Evolutionary conservation across 1,140 invertebrate genomes (phyloP).

Genomic region (Temnothorax curvispinosus): DNA sequence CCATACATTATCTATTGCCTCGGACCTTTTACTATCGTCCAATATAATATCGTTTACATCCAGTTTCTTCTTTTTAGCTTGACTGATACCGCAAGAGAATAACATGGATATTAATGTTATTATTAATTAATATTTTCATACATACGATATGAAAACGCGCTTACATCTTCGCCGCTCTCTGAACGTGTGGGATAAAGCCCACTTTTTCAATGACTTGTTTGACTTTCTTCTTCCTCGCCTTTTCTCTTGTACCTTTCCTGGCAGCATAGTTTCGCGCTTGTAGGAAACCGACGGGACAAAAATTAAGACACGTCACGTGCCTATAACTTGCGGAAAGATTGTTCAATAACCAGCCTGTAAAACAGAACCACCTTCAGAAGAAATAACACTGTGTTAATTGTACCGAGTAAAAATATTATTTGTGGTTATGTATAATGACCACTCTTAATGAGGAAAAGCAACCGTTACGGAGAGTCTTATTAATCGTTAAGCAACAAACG

Average conservation of each 20-base stretch:
- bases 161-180: conserved; percentile 84
- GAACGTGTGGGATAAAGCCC: conserved; percentile 88
- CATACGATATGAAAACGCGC: conserved; percentile 47
- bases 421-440: conserved; percentile 7
- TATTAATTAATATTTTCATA: conserved; percentile 46
- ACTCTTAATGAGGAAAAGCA: background rate
- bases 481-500: background rate
- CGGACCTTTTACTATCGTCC: background rate
- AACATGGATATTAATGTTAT: background rate
- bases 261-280: conserved; percentile 88
- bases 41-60: background rate
- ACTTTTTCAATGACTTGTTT: conserved; percentile 90
- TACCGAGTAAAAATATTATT: background rate
- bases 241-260: conserved; percentile 91
- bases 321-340: conserved; percentile 42
- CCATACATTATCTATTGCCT: conserved; percentile 89
- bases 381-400: background rate
- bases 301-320: conserved; percentile 14
- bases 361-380: background rate
- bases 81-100: background rate
- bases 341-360: conserved; percentile 61
- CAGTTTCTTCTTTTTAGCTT: background rate
- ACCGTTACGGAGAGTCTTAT: background rate
- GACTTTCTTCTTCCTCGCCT: conserved; percentile 89
- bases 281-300: conserved; percentile 55